These are phyloP conservation scores for Polyploca ridens DNA, from an alignment of 2,888 invertebrate genomes.

Conservation along the genomic window DNA sequence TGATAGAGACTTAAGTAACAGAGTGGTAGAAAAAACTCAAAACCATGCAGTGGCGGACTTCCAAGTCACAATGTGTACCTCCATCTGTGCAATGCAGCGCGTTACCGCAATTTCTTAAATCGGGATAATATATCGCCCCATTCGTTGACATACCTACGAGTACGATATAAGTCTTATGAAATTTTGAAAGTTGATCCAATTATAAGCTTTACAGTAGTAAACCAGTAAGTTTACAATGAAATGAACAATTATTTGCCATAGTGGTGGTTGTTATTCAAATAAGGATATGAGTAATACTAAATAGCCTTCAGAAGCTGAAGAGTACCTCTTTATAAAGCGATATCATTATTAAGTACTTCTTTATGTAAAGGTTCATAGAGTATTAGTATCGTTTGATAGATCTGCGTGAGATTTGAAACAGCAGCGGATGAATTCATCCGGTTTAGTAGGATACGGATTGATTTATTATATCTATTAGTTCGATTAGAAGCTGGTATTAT, in stretches of 20 bases:
- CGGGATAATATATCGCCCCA: conserved; percentile 8
- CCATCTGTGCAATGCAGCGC: conserved; percentile 16
- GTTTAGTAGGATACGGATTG: neutral
- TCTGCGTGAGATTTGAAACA: neutral
- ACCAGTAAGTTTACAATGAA: neutral
- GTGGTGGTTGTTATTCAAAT: too few relatives aligned
- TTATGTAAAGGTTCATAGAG: neutral
- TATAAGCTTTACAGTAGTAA: neutral
- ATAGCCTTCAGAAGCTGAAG: neutral
- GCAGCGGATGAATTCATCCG: neutral
- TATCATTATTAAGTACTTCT: neutral
- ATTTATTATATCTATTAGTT: neutral
- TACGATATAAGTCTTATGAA: neutral
- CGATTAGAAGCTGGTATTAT: too few relatives aligned
- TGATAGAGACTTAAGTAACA: neutral
- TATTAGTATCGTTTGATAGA: neutral
- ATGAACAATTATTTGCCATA: neutral
- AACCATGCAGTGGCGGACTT: neutral
- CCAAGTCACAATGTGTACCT: neutral
- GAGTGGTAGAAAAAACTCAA: neutral
- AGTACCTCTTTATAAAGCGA: neutral
- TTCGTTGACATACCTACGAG: conserved; percentile 8
- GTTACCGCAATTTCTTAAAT: conserved; percentile 1
- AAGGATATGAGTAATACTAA: too few relatives aligned
- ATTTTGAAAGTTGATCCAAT: neutral